Evolutionary conservation across 1,140 invertebrate species (phyloP).

Genomic region (Dufourea novaeangliae): DNA sequence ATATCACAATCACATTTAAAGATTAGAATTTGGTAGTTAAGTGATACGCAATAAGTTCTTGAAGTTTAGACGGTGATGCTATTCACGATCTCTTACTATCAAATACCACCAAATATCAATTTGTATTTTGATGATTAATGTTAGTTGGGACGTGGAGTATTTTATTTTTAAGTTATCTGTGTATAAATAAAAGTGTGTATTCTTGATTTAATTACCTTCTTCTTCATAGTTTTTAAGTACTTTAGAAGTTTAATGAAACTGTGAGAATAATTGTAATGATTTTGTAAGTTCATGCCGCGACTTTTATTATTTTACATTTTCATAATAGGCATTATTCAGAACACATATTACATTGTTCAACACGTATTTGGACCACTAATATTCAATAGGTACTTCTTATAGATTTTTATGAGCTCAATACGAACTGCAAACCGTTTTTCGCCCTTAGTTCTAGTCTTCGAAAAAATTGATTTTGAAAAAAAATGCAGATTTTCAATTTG

Average conservation of each 20-base stretch:
- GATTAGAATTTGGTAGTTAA: conserved; percentile 33
- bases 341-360: not conserved
- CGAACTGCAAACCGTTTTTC: too few relatives aligned
- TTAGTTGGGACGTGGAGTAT: conserved; percentile 51
- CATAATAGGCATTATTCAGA: not conserved
- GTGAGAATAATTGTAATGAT: not conserved
- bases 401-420: too few relatives aligned
- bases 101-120: conserved; percentile 31
- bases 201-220: conserved; percentile 48
- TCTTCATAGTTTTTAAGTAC: conserved; percentile 1
- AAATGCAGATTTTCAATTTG: too few relatives aligned
- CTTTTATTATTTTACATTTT: conserved; percentile 23
- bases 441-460: too few relatives aligned
- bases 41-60: conserved; percentile 30
- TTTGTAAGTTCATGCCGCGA: conserved; percentile 4
- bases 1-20: conserved; percentile 39
- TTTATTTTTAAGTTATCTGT: conserved; percentile 62
- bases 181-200: conserved; percentile 66
- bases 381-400: too few relatives aligned
- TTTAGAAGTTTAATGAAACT: not conserved
- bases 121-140: conserved; percentile 55
- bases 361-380: too few relatives aligned
- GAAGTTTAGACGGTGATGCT: not conserved
- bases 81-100: conserved; percentile 6
- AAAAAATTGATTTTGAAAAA: too few relatives aligned